These are phyloP conservation scores for Polyploca ridens DNA, from an alignment of 2,888 invertebrate genomes.

Conservation along the genomic window DNA sequence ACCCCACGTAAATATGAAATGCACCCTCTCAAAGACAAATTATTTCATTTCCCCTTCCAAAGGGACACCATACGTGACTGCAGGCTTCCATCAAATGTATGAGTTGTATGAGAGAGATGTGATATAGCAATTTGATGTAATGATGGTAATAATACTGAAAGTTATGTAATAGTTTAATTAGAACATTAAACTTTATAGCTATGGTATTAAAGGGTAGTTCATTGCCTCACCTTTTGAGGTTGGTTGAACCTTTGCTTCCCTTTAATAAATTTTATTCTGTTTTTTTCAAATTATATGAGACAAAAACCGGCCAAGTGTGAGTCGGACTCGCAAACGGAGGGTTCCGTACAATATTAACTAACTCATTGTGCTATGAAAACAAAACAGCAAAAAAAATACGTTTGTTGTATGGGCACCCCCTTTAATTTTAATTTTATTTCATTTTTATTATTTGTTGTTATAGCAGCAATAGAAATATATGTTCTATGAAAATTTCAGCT, in stretches of 20 bases:
- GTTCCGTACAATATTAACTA: too few relatives aligned
- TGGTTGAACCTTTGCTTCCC: neutral
- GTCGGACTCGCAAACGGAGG: too few relatives aligned
- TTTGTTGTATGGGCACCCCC: too few relatives aligned
- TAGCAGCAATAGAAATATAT: too few relatives aligned
- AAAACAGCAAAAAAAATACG: too few relatives aligned
- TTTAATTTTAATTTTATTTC: too few relatives aligned
- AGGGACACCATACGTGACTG: constrained; percentile 77
- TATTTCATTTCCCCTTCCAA: constrained; percentile 81
- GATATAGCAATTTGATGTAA: constrained; percentile 65
- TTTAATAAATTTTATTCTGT: neutral
- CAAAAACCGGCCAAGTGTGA: too few relatives aligned
- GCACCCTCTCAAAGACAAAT: constrained; percentile 83
- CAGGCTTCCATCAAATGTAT: constrained; percentile 66
- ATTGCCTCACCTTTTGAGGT: constrained; percentile 1
- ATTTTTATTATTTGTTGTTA: too few relatives aligned
- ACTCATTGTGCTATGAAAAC: too few relatives aligned
- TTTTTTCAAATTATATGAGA: neutral
- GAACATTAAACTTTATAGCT: constrained; percentile 20
- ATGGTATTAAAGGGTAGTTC: neutral
- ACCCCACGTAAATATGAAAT: constrained; percentile 80
- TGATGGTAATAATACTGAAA: constrained; percentile 56
- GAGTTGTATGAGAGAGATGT: constrained; percentile 50
- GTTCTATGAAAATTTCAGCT: too few relatives aligned
- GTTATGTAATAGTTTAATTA: constrained; percentile 43